A percentile compares a stretch with the other conserved stretches of the same genome.
These are phyloP conservation scores for Oophaga sylvatica DNA, from an alignment of 2,797 vertebrate species.

Conservation along the genomic window DNA sequence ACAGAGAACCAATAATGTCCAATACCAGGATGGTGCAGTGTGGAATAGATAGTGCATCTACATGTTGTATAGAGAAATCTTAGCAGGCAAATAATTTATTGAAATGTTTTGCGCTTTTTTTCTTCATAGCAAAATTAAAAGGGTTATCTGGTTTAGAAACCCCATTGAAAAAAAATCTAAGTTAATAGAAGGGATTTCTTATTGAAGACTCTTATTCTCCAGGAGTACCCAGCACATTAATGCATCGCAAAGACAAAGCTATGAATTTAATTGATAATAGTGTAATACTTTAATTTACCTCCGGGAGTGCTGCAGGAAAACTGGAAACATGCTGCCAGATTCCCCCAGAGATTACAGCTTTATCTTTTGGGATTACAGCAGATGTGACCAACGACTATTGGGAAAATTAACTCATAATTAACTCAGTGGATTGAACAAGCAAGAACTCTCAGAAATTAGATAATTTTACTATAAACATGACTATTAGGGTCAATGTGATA, in stretches of 20 bases:
- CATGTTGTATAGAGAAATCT: neutral
- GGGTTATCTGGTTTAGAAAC: neutral
- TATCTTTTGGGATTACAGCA: neutral
- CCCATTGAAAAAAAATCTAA: neutral
- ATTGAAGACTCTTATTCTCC: neutral
- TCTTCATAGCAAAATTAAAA: neutral
- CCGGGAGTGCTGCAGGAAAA: neutral
- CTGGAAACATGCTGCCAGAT: neutral
- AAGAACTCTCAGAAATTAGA: neutral
- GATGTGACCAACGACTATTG: neutral
- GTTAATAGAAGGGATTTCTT: neutral
- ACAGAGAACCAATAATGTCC: neutral
- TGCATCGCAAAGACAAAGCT: neutral
- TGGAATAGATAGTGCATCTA: neutral
- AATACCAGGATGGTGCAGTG: neutral
- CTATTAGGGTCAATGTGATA: neutral
- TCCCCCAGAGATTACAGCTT: neutral
- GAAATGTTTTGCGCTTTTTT: neutral
- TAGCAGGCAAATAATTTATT: neutral
- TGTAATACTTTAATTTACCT: neutral
- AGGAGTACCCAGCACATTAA: neutral
- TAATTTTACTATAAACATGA: neutral
- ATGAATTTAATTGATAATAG: neutral
- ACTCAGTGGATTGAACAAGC: neutral
- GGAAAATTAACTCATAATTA: neutral